phyloP scores from a whole-genome alignment of 2,113 vertebrate species.

The Vombatus ursinus region DNA sequence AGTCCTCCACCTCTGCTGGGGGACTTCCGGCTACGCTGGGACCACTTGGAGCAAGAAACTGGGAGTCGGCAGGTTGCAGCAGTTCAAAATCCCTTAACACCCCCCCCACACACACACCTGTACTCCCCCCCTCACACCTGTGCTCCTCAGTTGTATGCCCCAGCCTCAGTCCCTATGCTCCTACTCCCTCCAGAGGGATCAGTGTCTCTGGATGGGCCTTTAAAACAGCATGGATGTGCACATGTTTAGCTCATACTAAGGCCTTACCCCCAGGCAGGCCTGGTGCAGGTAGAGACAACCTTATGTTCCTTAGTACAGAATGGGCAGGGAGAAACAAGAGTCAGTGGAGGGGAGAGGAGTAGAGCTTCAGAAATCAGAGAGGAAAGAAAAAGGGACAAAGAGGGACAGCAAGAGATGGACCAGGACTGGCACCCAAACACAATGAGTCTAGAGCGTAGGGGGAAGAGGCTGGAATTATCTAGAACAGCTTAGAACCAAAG shows the following conservation, averaged over 20 bases:
- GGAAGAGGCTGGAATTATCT: neutral
- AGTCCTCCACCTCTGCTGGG: slow-evolving; percentile 74
- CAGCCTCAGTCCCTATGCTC: neutral
- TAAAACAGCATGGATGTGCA: neutral
- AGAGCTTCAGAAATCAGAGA: neutral
- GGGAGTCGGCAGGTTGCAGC: slow-evolving; percentile 87
- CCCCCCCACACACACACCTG: neutral
- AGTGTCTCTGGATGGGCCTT: neutral
- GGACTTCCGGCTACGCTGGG: slow-evolving; percentile 90
- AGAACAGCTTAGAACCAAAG: neutral
- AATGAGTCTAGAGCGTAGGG: neutral
- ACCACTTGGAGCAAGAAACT: slow-evolving; percentile 88
- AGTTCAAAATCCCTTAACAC: neutral
- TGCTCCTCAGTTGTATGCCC: neutral
- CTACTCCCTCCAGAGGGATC: neutral
- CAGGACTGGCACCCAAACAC: neutral
- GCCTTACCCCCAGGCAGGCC: neutral
- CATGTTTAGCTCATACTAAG: neutral
- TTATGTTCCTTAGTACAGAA: neutral
- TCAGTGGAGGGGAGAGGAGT: neutral
- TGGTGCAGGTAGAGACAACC: neutral
- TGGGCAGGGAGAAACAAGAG: neutral
- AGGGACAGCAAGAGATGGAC: neutral
- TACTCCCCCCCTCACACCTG: neutral
- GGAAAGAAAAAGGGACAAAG: neutral